Conservation (phyloP, 2,113 vertebrate genomes). For the Sphyrna mokarran region DNA sequence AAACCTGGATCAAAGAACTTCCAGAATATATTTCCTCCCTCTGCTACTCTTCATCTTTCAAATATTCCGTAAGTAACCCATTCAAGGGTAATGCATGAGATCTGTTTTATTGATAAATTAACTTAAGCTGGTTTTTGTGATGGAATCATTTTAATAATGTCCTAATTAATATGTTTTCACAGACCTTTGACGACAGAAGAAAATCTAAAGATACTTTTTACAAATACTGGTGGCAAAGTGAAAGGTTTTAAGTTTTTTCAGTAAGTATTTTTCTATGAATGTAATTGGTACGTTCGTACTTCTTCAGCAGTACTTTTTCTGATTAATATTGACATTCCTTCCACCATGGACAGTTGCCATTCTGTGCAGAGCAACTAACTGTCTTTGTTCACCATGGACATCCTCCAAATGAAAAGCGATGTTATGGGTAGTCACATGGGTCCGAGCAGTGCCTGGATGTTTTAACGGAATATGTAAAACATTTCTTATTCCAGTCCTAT, state of each 20-base stretch:
- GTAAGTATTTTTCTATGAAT: constrained; percentile 65
- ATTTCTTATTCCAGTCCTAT: no score
- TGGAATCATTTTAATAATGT: constrained; percentile 28
- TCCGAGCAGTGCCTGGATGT: no score
- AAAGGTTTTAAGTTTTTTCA: constrained; percentile 99
- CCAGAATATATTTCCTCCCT: constrained; percentile 94
- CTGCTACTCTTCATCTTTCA: constrained; percentile 89
- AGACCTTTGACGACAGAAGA: constrained; percentile 90
- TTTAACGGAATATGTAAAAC: no score
- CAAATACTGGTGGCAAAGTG: constrained; percentile 89
- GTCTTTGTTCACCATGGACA: not conserved
- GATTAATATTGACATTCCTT: constrained; percentile 43
- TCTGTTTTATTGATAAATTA: not conserved
- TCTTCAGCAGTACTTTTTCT: constrained; percentile 32
- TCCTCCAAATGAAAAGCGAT: not conserved
- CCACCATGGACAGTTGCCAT: constrained; percentile 46
- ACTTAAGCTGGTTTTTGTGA: not conserved
- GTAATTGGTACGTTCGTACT: not conserved
- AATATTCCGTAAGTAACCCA: constrained; percentile 86
- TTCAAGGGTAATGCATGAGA: not conserved
- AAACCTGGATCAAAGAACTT: constrained; percentile 96
- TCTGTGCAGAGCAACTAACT: not conserved
- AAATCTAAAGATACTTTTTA: constrained; percentile 84
- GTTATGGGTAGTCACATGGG: no score
- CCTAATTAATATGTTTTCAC: constrained; percentile 44